Percentiles rank a stretch among this genome's conserved stretches.
Evolutionary conservation across 1,140 invertebrate genomes (phyloP).

Genomic region (Penaeus chinensis): DNA sequence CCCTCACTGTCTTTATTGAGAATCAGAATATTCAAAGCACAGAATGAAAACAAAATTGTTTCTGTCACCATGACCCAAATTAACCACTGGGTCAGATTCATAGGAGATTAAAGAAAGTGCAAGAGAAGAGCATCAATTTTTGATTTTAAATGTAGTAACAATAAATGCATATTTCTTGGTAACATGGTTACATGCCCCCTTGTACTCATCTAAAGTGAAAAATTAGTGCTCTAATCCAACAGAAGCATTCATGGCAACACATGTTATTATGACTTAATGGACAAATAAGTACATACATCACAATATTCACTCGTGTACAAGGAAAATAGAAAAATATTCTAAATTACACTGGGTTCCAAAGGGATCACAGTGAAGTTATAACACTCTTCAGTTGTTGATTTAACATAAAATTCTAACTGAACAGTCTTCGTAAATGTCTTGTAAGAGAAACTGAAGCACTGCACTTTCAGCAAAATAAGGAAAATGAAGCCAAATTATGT

Average conservation of each 20-base stretch:
- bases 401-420: slow-evolving; percentile 21
- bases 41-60: slow-evolving; percentile 40
- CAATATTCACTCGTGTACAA: slow-evolving; percentile 47
- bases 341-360: slow-evolving; percentile 31
- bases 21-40: slow-evolving; percentile 54
- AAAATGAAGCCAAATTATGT: neutral
- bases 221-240: slow-evolving; percentile 16
- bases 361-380: slow-evolving; percentile 35
- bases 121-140: slow-evolving; percentile 5
- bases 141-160: too few relatives aligned
- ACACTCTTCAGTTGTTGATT: slow-evolving; percentile 3
- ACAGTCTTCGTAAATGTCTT: slow-evolving; percentile 26
- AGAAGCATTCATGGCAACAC: slow-evolving; percentile 49
- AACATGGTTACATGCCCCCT: too few relatives aligned
- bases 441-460: slow-evolving; percentile 26
- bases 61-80: slow-evolving; percentile 11
- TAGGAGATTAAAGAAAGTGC: slow-evolving; percentile 12
- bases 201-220: slow-evolving; percentile 6
- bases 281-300: slow-evolving; percentile 56
- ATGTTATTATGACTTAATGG: slow-evolving; percentile 28
- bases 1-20: slow-evolving; percentile 58
- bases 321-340: slow-evolving; percentile 47
- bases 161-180: too few relatives aligned
- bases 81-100: slow-evolving; percentile 15
- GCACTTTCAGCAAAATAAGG: slow-evolving; percentile 15